Evolutionary conservation across 1,140 invertebrate genomes (phyloP), one percentile per base, ranked within the genome.

Genomic region (Ceratoteleas bidentatus): DNA sequence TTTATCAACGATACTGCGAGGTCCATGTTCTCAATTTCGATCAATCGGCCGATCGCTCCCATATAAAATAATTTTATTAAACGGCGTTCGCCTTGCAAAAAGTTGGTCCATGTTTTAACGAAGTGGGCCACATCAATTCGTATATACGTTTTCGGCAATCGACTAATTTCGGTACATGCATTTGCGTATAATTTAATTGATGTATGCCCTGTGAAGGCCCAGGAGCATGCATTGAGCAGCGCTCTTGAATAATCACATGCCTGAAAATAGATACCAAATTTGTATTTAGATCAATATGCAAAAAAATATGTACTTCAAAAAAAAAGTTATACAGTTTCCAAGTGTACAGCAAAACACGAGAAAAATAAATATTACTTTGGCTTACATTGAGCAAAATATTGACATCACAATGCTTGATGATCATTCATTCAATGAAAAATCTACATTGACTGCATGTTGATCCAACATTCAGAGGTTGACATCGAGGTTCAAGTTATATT

Each of bases 191-290:
- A 6, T 36, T 68, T 13, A 8, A 68, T 56, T 0, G 53, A 38
- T 6, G 24, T 15, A 40, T 33, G 16, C 15, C 53, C 14, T 36
- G 2, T 11, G 36, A 69, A 69, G 16, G 53, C 33, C 65, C 65
- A 58, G 3, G 54, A 34, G 38, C 40, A 49, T 50, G 65, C 53
- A 6, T n/a, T 49, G 16, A 69, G 38, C 38, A 69, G n/a, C 1
- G 65, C 65, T 50, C 53, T 15, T 11, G 65, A 69, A 38, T 38
- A 57, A 38, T 69, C 65, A 8, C 65, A 69, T 5, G 49, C 45
- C 65, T 69, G 13, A 58, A 45, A 65, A 45, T 40, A 40, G 38
- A 10, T 40, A 3, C 6, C 6, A 40, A 11, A 40, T 3, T 58
- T 60, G 24, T 24, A 24, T 24, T 24, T 24, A 24, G 4, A 24